Conservation (phyloP, 2,113 vertebrate species). For the Meleagris gallopavo region DNA sequence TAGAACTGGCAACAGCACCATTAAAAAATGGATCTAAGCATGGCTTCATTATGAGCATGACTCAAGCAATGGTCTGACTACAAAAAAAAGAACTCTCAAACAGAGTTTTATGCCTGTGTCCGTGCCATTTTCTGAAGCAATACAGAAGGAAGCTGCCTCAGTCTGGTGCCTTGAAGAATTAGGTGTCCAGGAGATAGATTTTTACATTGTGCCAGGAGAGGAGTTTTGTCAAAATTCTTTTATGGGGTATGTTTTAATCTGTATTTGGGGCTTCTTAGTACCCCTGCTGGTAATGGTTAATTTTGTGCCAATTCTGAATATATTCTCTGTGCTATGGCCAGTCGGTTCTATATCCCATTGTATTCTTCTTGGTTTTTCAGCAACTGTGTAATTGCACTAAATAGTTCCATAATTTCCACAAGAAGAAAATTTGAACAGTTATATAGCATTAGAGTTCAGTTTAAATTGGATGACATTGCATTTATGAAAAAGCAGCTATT, state of each 20-base stretch:
- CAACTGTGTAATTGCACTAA: neutral
- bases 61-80: neutral
- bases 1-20: neutral
- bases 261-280: neutral
- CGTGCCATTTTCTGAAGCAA: neutral
- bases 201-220: slow-evolving; percentile 16
- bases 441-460: rapidly evolving
- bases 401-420: neutral
- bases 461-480: neutral
- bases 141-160: slow-evolving; percentile 29
- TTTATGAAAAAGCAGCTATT: neutral
- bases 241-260: neutral
- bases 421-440: neutral
- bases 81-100: slow-evolving; percentile 18
- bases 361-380: neutral
- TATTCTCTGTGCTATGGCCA: neutral
- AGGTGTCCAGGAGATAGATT: neutral
- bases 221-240: slow-evolving; percentile 23
- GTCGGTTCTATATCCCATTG: neutral
- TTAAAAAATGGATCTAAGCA: slow-evolving; percentile 16
- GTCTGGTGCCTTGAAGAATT: neutral
- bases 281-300: neutral
- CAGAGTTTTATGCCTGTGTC: neutral
- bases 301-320: neutral
- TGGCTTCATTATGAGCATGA: neutral